Evolutionary conservation across 1,140 invertebrate genomes (phyloP).

Genomic region (Pachypeltis micranthus): DNA sequence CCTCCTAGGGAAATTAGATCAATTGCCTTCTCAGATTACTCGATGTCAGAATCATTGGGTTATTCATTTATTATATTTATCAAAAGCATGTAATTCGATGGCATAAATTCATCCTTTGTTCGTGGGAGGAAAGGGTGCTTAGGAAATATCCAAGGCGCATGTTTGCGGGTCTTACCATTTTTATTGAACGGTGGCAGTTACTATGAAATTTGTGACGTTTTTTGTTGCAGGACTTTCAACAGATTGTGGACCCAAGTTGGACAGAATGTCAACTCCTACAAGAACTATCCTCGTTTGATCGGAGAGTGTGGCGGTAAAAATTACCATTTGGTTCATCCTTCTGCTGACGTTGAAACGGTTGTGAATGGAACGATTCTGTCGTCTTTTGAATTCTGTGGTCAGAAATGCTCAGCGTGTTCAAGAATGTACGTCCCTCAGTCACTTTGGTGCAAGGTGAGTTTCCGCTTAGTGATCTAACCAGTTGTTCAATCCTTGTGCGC

Average conservation of each 20-base stretch:
- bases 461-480: neutral
- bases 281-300: conserved; percentile 85
- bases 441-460: conserved; percentile 62
- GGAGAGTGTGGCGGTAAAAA: conserved; percentile 99
- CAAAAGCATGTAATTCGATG: no score
- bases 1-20: no score
- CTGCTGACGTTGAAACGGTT: conserved; percentile 75
- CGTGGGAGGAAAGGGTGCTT: no score
- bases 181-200: no score
- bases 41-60: no score
- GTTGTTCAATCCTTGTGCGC: neutral
- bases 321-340: conserved; percentile 91
- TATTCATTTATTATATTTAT: no score
- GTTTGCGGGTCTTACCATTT: no score
- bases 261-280: conserved; percentile 73
- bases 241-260: conserved; percentile 87
- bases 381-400: conserved; percentile 92
- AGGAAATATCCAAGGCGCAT: no score
- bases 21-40: no score
- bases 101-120: no score
- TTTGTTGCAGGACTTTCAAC: conserved; percentile 69
- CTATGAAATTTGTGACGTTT: conserved; percentile 7
- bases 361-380: conserved; percentile 75
- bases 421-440: conserved; percentile 89
- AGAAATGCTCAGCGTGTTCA: conserved; percentile 98